Evolutionary conservation across 53 echinoderm and acorn worm species (phyloP).

Genomic region (Zoroaster sp.): DNA sequence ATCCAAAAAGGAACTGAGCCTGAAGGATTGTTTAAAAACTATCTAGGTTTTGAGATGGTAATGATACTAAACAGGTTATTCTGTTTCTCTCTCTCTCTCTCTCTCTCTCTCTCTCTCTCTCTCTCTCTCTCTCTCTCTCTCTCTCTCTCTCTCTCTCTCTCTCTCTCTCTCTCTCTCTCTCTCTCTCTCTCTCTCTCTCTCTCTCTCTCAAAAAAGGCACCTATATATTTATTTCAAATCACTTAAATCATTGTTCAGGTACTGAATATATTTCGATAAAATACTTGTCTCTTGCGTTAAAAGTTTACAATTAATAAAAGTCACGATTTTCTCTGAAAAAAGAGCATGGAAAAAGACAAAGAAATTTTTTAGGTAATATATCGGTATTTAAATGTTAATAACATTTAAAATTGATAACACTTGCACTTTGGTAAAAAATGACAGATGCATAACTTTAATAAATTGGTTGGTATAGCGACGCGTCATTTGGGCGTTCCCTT

Average conservation of each 20-base stretch:
- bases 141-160: neutral
- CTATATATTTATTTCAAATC: neutral
- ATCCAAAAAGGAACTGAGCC: too few relatives aligned
- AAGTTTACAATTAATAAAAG: too few relatives aligned
- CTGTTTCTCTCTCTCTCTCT: neutral
- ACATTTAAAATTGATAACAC: neutral
- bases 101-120: neutral
- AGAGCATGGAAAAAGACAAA: too few relatives aligned
- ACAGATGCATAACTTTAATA: neutral
- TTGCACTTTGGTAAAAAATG: neutral
- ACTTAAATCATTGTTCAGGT: neutral
- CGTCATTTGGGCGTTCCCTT: conserved; percentile 33
- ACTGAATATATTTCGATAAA: neutral
- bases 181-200: neutral
- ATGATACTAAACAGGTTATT: neutral
- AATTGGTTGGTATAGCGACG: conserved; percentile 40
- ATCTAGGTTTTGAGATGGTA: too few relatives aligned
- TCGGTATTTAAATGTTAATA: neutral
- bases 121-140: neutral
- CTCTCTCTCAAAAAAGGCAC: too few relatives aligned
- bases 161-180: neutral
- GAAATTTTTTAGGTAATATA: neutral
- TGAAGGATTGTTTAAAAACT: too few relatives aligned
- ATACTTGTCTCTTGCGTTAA: too few relatives aligned
- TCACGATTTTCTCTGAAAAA: too few relatives aligned